Conservation (phyloP, 2,888 invertebrate genomes). For the Eilema depressum region DNA sequence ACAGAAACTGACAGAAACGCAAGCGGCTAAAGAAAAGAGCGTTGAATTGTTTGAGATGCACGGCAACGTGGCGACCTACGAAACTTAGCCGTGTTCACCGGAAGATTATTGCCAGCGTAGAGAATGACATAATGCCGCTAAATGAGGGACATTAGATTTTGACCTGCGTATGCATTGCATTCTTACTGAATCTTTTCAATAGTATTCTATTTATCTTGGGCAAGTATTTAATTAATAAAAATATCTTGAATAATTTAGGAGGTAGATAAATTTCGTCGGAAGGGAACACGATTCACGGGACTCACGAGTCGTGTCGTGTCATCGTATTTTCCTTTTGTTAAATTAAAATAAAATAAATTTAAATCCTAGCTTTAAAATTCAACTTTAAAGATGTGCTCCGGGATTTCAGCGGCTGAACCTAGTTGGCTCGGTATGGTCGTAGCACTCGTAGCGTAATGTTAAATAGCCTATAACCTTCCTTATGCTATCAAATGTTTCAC, state of each 20-base stretch:
- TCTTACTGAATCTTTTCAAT: not conserved
- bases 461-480: no score
- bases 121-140: conserved; percentile 72
- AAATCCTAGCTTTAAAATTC: no score
- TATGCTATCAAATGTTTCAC: no score
- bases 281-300: no score
- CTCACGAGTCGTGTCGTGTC: no score
- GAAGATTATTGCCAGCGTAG: conserved; percentile 72
- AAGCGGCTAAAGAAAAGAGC: conserved; percentile 52
- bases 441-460: no score
- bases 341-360: no score
- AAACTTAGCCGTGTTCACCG: conserved; percentile 57
- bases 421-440: no score
- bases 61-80: conserved; percentile 40
- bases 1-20: conserved; percentile 56
- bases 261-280: not conserved
- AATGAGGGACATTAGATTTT: conserved; percentile 37
- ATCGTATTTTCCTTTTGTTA: no score
- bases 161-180: not conserved
- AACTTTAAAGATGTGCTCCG: no score
- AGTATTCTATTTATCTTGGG: not conserved
- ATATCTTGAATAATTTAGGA: not conserved
- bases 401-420: no score
- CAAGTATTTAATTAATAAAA: not conserved
- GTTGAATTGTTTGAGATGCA: conserved; percentile 18